A percentile compares a stretch with the other conserved stretches of the same genome.
phyloP scores from a whole-genome alignment of 2,888 invertebrate genomes.

The Mongoloraphidia duomilia region DNA sequence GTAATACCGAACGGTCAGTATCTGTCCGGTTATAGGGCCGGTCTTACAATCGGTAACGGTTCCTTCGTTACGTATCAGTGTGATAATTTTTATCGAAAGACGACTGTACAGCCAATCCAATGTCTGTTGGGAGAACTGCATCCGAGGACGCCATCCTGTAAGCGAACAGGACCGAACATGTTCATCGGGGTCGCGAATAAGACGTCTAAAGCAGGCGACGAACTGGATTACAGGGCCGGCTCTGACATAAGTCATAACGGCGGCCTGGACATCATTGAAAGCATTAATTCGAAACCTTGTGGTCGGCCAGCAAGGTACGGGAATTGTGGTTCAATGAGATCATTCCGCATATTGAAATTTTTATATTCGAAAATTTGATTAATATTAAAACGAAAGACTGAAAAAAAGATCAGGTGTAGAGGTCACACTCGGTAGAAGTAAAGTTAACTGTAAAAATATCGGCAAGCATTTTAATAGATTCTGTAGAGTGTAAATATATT shows the following conservation, averaged over 20 bases:
- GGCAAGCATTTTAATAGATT: no score
- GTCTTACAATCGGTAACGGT: conserved; percentile 68
- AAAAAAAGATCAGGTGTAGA: no score
- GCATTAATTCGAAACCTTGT: conserved; percentile 33
- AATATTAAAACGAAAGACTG: no score
- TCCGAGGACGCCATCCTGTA: conserved; percentile 38
- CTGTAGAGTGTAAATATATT: no score
- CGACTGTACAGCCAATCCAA: conserved; percentile 42
- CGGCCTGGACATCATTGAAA: conserved; percentile 42
- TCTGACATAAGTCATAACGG: conserved; percentile 34
- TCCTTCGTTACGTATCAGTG: conserved; percentile 63
- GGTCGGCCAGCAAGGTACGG: conserved; percentile 52
- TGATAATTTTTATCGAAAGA: conserved; percentile 35
- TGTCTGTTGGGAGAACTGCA: conserved; percentile 49
- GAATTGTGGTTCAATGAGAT: background rate
- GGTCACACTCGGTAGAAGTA: no score
- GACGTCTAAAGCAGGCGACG: conserved; percentile 16
- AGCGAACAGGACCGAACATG: conserved; percentile 24
- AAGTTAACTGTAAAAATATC: no score
- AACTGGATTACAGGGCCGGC: conserved; percentile 29
- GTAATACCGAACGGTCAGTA: conserved; percentile 53
- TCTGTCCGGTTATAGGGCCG: conserved; percentile 61
- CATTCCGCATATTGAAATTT: no score
- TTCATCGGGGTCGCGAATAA: conserved; percentile 12
- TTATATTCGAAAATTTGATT: no score